Percentiles rank a stretch among this genome's conserved stretches.
Evolutionary conservation across 2,797 vertebrate genomes (phyloP).

Genomic region (Melanogrammus aeglefinus): DNA sequence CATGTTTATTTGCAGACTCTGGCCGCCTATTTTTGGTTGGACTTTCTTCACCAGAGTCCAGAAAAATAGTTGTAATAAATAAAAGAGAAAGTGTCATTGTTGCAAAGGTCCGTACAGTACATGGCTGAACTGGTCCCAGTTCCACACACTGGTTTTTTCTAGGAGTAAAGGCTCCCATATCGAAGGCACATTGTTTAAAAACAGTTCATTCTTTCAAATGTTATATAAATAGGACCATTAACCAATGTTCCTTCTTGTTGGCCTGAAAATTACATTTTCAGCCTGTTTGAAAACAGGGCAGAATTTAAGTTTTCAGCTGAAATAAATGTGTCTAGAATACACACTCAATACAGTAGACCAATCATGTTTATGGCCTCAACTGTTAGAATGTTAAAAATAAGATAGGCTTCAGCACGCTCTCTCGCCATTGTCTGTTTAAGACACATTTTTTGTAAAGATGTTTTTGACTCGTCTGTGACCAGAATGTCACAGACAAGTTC

Average conservation of each 20-base stretch:
- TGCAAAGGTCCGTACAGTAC: conserved; percentile 45
- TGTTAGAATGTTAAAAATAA: neutral
- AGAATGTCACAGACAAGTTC: neutral
- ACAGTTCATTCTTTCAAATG: conserved; percentile 48
- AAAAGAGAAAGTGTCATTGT: conserved; percentile 43
- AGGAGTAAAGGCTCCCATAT: conserved; percentile 40
- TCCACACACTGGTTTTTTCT: conserved; percentile 35
- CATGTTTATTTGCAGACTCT: conserved; percentile 63
- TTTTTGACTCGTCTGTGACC: neutral
- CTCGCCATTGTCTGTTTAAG: neutral
- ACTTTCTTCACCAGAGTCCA: conserved; percentile 31
- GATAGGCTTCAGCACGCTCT: neutral
- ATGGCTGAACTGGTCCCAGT: conserved; percentile 53
- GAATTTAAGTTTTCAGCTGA: neutral
- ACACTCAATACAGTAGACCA: conserved; percentile 41
- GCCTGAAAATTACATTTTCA: conserved; percentile 25
- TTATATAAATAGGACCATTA: conserved; percentile 25
- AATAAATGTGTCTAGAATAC: conserved; percentile 45
- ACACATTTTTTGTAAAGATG: neutral
- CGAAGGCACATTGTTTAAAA: conserved; percentile 57
- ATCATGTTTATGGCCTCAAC: conserved; percentile 5
- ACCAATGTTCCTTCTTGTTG: neutral
- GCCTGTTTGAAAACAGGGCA: conserved; percentile 44
- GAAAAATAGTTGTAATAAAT: conserved; percentile 67
- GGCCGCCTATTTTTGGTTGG: conserved; percentile 50